phyloP scores from a whole-genome alignment of 2,113 vertebrate species.

The Anguilla rostrata region DNA sequence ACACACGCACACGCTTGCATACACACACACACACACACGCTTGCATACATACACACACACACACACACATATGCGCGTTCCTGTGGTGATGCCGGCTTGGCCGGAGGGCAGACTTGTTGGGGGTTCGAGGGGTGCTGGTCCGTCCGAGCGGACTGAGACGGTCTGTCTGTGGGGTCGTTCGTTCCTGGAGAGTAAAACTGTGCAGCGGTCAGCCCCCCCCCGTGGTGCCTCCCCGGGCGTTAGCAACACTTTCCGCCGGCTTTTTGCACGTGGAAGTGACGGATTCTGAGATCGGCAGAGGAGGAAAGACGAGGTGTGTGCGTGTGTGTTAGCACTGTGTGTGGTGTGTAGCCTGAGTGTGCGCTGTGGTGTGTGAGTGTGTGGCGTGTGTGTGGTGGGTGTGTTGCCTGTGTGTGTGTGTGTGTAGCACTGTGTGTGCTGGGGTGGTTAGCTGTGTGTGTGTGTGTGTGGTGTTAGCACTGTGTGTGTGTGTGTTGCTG shows the following conservation, averaged over 20 bases:
- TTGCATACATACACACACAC: neutral
- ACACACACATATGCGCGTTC: neutral
- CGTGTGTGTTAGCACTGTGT: neutral
- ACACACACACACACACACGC: neutral
- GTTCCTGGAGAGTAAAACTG: neutral
- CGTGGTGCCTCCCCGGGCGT: neutral
- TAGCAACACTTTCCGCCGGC: neutral
- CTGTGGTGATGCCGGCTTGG: neutral
- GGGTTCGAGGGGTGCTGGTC: neutral
- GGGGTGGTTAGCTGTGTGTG: too few relatives aligned
- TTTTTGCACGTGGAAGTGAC: neutral
- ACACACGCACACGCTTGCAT: neutral
- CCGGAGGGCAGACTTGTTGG: neutral
- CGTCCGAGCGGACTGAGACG: neutral
- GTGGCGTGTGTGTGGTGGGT: too few relatives aligned
- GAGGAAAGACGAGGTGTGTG: neutral
- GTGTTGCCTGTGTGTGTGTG: constrained; percentile 15
- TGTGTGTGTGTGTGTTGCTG: neutral
- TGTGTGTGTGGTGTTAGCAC: neutral
- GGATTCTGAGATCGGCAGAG: constrained; percentile 4
- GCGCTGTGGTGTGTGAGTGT: neutral
- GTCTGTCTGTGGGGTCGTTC: neutral
- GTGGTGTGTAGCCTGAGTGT: too few relatives aligned
- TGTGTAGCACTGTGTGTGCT: neutral
- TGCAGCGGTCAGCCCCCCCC: neutral